Base-by-base conservation (phyloP, 2,888 invertebrate genomes). In the Dexiosoma caninum region DNA sequence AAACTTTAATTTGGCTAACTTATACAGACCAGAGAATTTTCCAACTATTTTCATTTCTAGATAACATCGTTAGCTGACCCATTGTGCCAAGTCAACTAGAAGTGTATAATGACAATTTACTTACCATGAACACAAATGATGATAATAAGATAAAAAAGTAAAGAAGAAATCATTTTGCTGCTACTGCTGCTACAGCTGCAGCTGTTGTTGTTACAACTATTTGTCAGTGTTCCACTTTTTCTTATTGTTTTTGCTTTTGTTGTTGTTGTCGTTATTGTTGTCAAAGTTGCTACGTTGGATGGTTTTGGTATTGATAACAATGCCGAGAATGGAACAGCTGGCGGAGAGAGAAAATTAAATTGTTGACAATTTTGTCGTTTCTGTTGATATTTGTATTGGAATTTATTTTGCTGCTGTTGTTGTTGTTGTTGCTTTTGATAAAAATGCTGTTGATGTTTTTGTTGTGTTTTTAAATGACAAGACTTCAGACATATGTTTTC, bases 111-210 rank as follows among this genome's bases (percentile, higher is more conserved):
- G 75, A 79, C 79, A 78, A 70, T 81, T 83, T 72, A 87, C 87
- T 87, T 87, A 87, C 87, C 87, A 85, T 86, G 84, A 83, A 87
- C 79, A 82, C 84, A 87, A 84, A 86, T 84, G 84, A 86, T 85
- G 87, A 87, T 85, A 86, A 86, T 84, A 84, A 84, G 79, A 83
- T 82, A 80, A 72, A 82, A 81, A 35, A 83, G 69, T 37, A 82
- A 44, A 14, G 44, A 53, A 57, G 74, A 60, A 59, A 70, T 77
- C 70, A 80, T 75, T 62, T 76, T 78, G 51, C 49, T 81, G 71
- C 80, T 84, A 80, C 72, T 78, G 51, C 46, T 79, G 44, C 55
- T 74, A n/a, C 40, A 49, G 49, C 59, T 62, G 59, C 59, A 78
- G 59, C 46, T 78, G 23, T 59, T 60, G 51, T 53, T 74, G 64